Percentiles rank a stretch among this genome's conserved stretches.
phyloP scores from a whole-genome alignment of 2,888 invertebrate species.

The Pogonocherus hispidulus region DNA sequence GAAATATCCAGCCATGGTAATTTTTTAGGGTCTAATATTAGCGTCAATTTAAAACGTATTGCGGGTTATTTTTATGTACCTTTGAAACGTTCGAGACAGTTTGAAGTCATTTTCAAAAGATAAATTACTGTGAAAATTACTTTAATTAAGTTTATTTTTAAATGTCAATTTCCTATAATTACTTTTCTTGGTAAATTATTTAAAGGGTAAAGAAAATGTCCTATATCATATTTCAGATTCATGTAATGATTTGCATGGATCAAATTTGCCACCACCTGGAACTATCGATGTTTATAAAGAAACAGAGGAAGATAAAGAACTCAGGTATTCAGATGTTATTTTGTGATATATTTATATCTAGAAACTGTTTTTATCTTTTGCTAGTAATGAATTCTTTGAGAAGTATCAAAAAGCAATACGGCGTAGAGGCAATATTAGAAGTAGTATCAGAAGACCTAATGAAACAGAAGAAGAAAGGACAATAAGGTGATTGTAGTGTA shows the following conservation, averaged over 20 bases:
- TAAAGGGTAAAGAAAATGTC: too few relatives aligned
- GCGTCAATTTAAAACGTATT: too few relatives aligned
- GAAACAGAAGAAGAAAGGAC: constrained; percentile 22
- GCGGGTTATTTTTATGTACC: too few relatives aligned
- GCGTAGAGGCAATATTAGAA: background rate
- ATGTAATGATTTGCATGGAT: constrained; percentile 14
- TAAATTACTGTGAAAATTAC: too few relatives aligned
- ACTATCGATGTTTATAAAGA: constrained; percentile 7
- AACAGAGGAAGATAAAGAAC: constrained; percentile 26
- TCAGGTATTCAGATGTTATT: constrained; percentile 20
- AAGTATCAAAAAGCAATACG: constrained; percentile 14
- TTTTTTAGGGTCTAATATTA: too few relatives aligned
- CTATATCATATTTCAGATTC: constrained; percentile 25
- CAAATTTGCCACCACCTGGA: background rate
- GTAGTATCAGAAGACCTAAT: constrained; percentile 3
- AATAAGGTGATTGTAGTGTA: constrained; percentile 13
- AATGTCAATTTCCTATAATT: too few relatives aligned
- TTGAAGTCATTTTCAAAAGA: too few relatives aligned
- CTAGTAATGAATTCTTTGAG: constrained; percentile 27
- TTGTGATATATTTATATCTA: background rate
- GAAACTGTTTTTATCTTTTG: background rate
- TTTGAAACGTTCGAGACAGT: too few relatives aligned
- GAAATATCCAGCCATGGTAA: too few relatives aligned
- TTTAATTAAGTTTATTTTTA: too few relatives aligned
- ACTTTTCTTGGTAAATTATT: too few relatives aligned